Conservation (phyloP, 2,113 vertebrate species). For the Neotoma lepida region DNA sequence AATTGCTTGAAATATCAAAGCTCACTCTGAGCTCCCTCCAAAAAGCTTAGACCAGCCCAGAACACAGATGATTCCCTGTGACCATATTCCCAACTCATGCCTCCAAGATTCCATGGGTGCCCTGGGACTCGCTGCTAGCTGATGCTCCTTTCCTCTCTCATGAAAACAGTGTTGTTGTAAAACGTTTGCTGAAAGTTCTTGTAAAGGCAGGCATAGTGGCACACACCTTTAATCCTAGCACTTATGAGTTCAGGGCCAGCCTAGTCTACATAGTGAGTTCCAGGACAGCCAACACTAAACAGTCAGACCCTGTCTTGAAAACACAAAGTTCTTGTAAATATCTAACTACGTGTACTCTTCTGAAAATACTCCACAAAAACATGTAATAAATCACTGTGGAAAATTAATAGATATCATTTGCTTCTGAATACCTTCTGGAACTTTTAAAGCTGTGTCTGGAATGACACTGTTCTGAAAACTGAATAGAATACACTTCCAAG, state of each 20-base stretch:
- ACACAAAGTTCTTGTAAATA: not conserved
- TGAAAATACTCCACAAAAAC: not conserved
- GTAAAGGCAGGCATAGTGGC: too few species aligned
- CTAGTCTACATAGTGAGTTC: not conserved
- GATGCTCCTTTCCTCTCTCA: not conserved
- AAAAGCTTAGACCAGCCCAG: not conserved
- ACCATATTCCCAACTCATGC: too few species aligned
- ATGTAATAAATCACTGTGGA: not conserved
- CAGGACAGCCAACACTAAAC: not conserved
- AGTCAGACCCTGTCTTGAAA: not conserved
- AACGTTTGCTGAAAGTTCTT: not conserved
- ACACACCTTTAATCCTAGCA: not conserved
- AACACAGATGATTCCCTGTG: not conserved
- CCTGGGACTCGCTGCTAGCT: not conserved
- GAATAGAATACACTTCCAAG: not conserved
- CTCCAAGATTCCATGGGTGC: not conserved
- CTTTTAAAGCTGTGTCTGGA: constrained; percentile 30
- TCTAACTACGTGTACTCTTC: constrained; percentile 4
- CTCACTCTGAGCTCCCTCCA: rapidly evolving
- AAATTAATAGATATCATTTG: constrained; percentile 29
- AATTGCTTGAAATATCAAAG: not conserved
- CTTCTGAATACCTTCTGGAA: constrained; percentile 46
- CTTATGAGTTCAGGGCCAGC: not conserved
- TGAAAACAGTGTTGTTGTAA: not conserved
- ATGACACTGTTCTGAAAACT: constrained; percentile 14